Base-by-base conservation (phyloP, 2,113 vertebrate species). In the Candoia aspera region DNA sequence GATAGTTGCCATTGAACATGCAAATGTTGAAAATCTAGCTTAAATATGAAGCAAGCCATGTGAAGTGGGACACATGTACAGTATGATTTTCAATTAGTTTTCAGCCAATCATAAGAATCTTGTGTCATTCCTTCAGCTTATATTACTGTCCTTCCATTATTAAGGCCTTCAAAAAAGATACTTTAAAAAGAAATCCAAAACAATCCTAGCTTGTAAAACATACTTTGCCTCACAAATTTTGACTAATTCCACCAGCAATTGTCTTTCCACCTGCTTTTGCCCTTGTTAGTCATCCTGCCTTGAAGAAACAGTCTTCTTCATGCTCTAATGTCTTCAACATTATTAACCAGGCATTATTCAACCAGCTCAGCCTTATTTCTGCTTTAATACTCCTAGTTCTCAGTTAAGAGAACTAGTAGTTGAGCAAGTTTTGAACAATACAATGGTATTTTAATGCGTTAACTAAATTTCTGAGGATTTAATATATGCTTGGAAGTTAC, bases 291-390 rank as follows among this genome's bases (percentile, higher is more conserved):
- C 84, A 92, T 33, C 6, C 8, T 15, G 29, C 84, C 26, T 46
- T 2, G 6, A 94, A 64, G 93, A 95, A 96, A 90, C 19, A 0
- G 1, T 88, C 10, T 86, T 37, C 88, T 86, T 49, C 59, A 15
- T 90, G 68, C 86, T 94, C 88, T 94, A 93, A 93, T 93, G 83
- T 33, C 26, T 86, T 94, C 86, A 91, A 84, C 95, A 91, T 96
- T 95, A 96, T 95, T 94, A 95, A 86, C 46, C 6, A 94, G 89
- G 53, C 93, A 92, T 92, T 73, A 93, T 85, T 94, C 92, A 95
- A 95, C 88, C 92, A 94, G 94, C 94, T 37, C 95, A 87, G 83
- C 91, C 64, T 94, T 94, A 93, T 93, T 96, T 96, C 95, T 96
- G 94, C 94, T 95, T 95, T 95, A 86, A 13, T 89, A 84, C 17